phyloP scores from a whole-genome alignment of 2,888 invertebrate genomes.

The Pristionchus mayeri region DNA sequence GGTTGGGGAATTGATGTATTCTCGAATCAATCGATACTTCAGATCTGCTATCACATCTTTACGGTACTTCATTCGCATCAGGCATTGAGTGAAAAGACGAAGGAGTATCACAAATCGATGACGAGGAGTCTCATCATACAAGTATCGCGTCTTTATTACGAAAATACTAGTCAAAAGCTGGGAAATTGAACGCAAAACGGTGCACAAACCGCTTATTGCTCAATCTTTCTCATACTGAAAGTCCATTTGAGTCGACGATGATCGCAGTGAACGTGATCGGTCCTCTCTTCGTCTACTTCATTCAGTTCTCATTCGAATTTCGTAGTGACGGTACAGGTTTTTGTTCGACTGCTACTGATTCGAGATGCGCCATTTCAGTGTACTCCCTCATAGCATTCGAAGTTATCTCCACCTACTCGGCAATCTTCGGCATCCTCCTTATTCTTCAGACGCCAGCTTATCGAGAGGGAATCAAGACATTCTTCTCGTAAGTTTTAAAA shows the following conservation, averaged over 20 bases:
- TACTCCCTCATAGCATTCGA: conserved; percentile 19
- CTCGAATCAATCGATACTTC: background rate
- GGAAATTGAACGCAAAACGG: too few relatives aligned
- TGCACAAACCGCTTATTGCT: too few relatives aligned
- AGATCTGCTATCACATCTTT: conserved; percentile 34
- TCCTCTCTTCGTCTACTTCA: background rate
- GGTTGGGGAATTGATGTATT: background rate
- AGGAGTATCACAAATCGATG: conserved; percentile 39
- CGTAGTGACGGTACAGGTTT: background rate
- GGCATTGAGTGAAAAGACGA: background rate
- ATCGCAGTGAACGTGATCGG: background rate
- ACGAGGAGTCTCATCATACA: conserved; percentile 28
- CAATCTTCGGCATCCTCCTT: conserved; percentile 13
- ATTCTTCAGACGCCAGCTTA: background rate
- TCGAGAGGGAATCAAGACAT: background rate
- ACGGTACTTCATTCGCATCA: background rate
- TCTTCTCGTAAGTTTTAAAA: background rate
- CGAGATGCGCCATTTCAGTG: background rate
- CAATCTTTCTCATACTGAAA: background rate
- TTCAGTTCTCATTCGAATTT: conserved; percentile 23
- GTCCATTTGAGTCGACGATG: background rate
- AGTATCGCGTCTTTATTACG: background rate
- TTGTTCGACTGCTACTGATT: background rate
- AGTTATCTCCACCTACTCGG: conserved; percentile 22
- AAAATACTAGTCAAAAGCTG: too few relatives aligned